Evolutionary conservation across 2,797 vertebrate genomes (phyloP), one percentile per base, ranked within the genome.

Genomic region (Aplochiton taeniatus): DNA sequence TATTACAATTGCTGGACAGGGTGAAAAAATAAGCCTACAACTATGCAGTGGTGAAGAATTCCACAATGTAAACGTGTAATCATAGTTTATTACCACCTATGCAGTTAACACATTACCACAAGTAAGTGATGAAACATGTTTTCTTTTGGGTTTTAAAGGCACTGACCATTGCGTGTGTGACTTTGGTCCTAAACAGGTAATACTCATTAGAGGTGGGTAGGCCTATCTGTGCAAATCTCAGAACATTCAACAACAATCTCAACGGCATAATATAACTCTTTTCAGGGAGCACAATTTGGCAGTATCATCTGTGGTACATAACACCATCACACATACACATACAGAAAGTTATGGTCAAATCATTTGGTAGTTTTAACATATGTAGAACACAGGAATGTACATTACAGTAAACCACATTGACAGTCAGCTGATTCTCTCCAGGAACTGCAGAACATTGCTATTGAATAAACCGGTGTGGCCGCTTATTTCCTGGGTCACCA

Each of bases 401-500:
- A 20, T 4, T 47, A 48, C 58, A 45, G n/a, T 59, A 76, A 20
- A 75, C 31, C 16, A 65, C 18, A 48, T 50, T 70, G 43, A 43
- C 59, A 78, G 82, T 93, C 90, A 94, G 81, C 87, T 86, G 61
- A 90, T 77, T 74, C 88, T 90, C 71, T 93, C 89, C 0, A 94
- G 75, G 62, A 74, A 73, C 51, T 90, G 90, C 77, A 93, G 78
- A 79, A 93, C 69, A 78, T 74, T 87, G 79, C 68, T 84, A 65
- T 92, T 84, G 81, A 93, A 92, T 57, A 94, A 78, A 42, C 93
- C 90, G 0, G 90, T 93, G 63, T 89, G 89, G 12, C 91, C 91
- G 17, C 83, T 91, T 80, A 83, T 85, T 76, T 93, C 91, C 74
- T 91, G 91, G 19, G 90, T 94, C 46, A 92, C 67, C 59, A 93